Percentiles rank a stretch among this genome's conserved stretches.
phyloP scores from a whole-genome alignment of 2,113 vertebrate genomes.

The Misgurnus anguillicaudatus region DNA sequence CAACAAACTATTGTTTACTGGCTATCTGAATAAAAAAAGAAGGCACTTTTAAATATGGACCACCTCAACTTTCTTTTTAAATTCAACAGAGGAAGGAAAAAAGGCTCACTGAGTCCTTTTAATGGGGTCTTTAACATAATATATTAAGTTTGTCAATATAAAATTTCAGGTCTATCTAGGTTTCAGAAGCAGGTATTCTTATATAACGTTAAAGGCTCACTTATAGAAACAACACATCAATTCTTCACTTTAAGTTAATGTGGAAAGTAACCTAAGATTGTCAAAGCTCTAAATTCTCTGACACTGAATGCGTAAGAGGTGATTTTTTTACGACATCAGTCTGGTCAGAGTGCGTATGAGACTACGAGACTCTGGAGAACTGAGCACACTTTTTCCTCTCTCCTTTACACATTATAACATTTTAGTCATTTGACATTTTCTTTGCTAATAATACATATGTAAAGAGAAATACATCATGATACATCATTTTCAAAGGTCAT shows the following conservation, averaged over 20 bases:
- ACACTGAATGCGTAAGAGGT: constrained; percentile 24
- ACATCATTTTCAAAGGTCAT: neutral
- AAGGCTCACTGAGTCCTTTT: too few species aligned
- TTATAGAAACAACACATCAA: neutral
- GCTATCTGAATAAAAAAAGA: too few species aligned
- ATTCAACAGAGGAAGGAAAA: too few species aligned
- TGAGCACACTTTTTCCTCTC: constrained; percentile 28
- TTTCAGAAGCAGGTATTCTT: neutral
- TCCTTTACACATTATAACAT: constrained; percentile 10
- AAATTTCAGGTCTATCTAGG: neutral
- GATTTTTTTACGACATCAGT: constrained; percentile 15
- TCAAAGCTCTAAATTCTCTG: constrained; percentile 40
- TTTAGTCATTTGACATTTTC: constrained; percentile 8
- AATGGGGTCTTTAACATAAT: too few species aligned
- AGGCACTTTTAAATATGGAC: too few species aligned
- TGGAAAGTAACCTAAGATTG: constrained; percentile 47
- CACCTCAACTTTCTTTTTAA: too few species aligned
- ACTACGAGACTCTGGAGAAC: neutral
- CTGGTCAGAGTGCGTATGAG: constrained; percentile 13
- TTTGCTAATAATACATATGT: neutral
- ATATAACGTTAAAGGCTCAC: neutral
- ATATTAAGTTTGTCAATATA: too few species aligned
- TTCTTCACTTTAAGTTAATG: constrained; percentile 32
- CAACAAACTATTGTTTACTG: too few species aligned
- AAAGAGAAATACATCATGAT: neutral